Evolutionary conservation across 2,797 vertebrate genomes (phyloP).

Genomic region (Onychomys arenicola): DNA sequence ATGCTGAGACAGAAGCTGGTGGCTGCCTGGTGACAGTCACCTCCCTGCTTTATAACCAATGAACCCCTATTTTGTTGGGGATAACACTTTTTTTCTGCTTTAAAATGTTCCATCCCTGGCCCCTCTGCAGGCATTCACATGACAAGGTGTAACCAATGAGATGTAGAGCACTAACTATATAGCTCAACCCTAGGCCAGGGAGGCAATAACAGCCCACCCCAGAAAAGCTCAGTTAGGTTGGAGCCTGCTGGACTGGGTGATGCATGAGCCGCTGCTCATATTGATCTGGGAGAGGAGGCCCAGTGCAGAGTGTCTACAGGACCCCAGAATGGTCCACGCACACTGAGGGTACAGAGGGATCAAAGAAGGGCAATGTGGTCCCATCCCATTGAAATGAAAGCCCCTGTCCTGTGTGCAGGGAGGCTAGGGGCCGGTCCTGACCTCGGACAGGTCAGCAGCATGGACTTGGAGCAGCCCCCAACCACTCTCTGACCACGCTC

Average conservation of each 20-base stretch:
- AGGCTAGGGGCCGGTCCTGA: not conserved
- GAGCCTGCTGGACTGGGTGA: not conserved
- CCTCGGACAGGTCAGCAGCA: not conserved
- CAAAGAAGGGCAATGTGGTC: not conserved
- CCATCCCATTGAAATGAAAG: not conserved
- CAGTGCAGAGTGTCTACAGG: rapidly evolving
- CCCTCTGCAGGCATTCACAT: not conserved
- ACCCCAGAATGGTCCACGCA: rapidly evolving
- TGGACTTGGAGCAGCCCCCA: not conserved
- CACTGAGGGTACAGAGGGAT: not conserved
- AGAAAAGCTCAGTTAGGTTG: not conserved
- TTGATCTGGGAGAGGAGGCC: not conserved
- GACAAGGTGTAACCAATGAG: not conserved
- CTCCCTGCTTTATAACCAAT: not conserved
- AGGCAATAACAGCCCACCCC: not conserved
- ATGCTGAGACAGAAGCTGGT: not conserved
- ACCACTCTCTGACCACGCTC: not conserved
- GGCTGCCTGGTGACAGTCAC: not conserved
- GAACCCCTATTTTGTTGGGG: not conserved
- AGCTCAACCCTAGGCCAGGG: too few species aligned
- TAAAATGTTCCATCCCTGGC: not conserved
- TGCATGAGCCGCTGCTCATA: rapidly evolving
- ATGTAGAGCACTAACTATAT: not conserved
- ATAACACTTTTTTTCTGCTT: not conserved
- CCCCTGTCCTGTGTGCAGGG: not conserved